Base-by-base conservation (phyloP, 2,797 vertebrate species). In the Clamator glandarius region DNA sequence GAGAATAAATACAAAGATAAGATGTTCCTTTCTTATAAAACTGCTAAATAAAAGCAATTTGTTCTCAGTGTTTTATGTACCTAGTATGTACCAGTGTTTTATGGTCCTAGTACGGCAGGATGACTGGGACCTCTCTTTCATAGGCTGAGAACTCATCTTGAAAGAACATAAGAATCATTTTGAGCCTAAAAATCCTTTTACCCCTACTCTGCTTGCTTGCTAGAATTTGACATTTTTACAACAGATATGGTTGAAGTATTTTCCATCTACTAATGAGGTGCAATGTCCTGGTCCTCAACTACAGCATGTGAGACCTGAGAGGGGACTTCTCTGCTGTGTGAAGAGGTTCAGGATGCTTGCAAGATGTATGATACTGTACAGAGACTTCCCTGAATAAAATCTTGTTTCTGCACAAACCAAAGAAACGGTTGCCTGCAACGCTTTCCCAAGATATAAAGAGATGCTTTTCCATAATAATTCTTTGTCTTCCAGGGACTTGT, bases 1-100 rank as follows among this genome's bases (percentile, higher is more conserved):
- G 18, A 81, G 84, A 92, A 85, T 70, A 75, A 74, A 57, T 20
- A 63, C 14, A n/a, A 59, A 84, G 14, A 52, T 9, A 61, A 87
- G 86, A 61, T 41, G 46, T 50, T 90, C 7, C 8, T 76, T 84
- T 95, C 51, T 61, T 44, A 35, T 51, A 54, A 63, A 73, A 50
- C 3, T 74, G 16, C 2, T 78, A 61, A 75, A 33, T 90, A 75
- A 63, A 84, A 81, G 9, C 52, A 2, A 12, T 59, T 92, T 87
- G 8, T 44, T 72, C 16, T 59, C 59, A 77, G 11, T 11, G 55
- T 80, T 85, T 69, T 73, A 41, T 18, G 12, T 41, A 48, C 24
- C 16, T 52, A n/a, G n/a, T n/a, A n/a, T n/a, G n/a, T n/a, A n/a
- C n/a, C n/a, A n/a, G n/a, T n/a, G n/a, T n/a, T n/a, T n/a, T n/a